phyloP scores from a whole-genome alignment of 2,113 vertebrate species.

The Orycteropus afer region DNA sequence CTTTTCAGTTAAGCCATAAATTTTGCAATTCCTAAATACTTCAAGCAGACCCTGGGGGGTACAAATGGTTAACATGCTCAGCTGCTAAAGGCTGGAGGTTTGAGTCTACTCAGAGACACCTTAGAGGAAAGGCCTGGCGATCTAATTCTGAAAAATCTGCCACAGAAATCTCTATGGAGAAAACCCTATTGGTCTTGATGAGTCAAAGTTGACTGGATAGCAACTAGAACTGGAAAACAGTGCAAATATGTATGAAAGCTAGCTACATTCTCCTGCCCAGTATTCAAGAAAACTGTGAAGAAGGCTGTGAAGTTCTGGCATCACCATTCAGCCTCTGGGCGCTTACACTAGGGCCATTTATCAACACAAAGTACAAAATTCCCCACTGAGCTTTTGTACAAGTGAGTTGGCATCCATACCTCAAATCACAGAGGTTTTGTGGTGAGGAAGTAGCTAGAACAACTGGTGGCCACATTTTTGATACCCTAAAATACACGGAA shows the following conservation, averaged over 20 bases:
- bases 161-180: neutral
- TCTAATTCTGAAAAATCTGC: neutral
- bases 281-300: neutral
- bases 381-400: neutral
- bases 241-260: neutral
- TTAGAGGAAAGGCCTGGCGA: neutral
- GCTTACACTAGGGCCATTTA: neutral
- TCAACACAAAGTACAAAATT: neutral
- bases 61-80: neutral
- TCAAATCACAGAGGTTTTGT: conserved; percentile 53
- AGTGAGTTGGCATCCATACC: neutral
- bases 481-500: conserved; percentile 1
- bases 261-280: neutral
- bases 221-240: neutral
- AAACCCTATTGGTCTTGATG: neutral
- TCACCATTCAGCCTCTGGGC: neutral
- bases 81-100: neutral
- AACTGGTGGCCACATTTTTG: conserved; percentile 41
- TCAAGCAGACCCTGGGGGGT: neutral
- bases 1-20: neutral
- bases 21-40: neutral
- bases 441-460: conserved; percentile 41
- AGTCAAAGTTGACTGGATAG: neutral
- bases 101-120: neutral
- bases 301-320: neutral